Evolutionary conservation across 2,797 vertebrate genomes (phyloP), one percentile per base, ranked within the genome.

Genomic region (Typhlichthys subterraneus): DNA sequence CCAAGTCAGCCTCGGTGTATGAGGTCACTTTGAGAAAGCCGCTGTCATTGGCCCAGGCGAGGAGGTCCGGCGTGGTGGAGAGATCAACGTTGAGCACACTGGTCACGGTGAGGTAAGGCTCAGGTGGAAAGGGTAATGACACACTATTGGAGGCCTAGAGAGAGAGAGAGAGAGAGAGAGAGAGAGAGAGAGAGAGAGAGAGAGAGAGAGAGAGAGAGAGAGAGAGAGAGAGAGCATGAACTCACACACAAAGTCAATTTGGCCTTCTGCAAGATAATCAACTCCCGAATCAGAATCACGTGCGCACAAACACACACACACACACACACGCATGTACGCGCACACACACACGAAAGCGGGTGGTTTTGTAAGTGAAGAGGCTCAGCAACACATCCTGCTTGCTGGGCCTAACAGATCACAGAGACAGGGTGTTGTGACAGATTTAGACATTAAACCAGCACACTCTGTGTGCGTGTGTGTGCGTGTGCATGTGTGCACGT

Each of bases 1-100:
- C 92, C 75, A 90, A 83, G 63, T 91, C 79, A 1, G 92, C 93
- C 77, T 94, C 92, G 0, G 93, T 93, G 72, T 93, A 94, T 6
- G 93, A 94, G n/a, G 89, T 90, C 76, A 92, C 81, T 3, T 46
- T 45, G 15, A 70, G 13, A 75, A 86, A 90, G 50, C 89, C 86
- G 2, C 66, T 88, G 61, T 86, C 65, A 13, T 50, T 58, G 59
- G 90, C 84, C 91, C 92, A 94, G 17, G 63, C 9, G 0, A 92
- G 75, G 19, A 90, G 85, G 69, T 94, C 86, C 2, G 82, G 56
- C 17, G 71, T 61, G 38, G 67, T 65, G 48, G 86, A 82, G 59
- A 94, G 90, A 72, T 89, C 87, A 50, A 85, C 55, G 76, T 76
- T 51, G 0, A 85, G 57, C 0, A 52, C 71, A 48, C 72, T 91